Percentiles rank a stretch among this genome's conserved stretches.
Evolutionary conservation across 2,888 invertebrate genomes (phyloP).

Genomic region (Listrodromus nycthemerus): DNA sequence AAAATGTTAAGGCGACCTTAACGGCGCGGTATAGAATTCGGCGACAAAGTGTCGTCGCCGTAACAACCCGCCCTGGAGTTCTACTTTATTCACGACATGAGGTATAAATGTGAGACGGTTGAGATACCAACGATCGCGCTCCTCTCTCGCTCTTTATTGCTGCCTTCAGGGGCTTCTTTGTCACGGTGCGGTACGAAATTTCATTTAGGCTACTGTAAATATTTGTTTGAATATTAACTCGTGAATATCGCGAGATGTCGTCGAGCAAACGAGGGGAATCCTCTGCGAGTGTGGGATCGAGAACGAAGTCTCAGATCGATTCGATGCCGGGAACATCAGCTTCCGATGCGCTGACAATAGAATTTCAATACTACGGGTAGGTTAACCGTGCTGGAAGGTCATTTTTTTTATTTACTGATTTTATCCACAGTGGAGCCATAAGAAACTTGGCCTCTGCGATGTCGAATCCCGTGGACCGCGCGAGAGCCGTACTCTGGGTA

Average conservation of each 20-base stretch:
- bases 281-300: constrained; percentile 42
- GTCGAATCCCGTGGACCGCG: constrained; percentile 80
- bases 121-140: constrained; percentile 4
- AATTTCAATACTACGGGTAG: constrained; percentile 85
- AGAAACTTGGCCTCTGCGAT: constrained; percentile 83
- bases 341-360: constrained; percentile 84
- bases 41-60: constrained; percentile 66
- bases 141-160: constrained; percentile 12
- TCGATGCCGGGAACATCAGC: constrained; percentile 55
- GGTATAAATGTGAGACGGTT: constrained; percentile 4
- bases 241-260: constrained; percentile 22
- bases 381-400: constrained; percentile 7
- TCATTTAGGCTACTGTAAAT: constrained; percentile 7
- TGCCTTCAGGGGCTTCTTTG: neutral
- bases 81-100: constrained; percentile 39
- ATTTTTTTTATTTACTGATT: neutral
- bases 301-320: constrained; percentile 29
- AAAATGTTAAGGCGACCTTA: constrained; percentile 75
- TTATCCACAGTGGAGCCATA: constrained; percentile 80
- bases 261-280: constrained; percentile 16
- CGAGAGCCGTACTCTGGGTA: constrained; percentile 84
- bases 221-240: neutral
- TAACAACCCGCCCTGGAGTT: constrained; percentile 11
- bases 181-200: neutral
- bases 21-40: constrained; percentile 64